Percentiles rank a stretch among this genome's conserved stretches.
These are phyloP conservation scores for Phengaris alcon DNA, from an alignment of 2,888 invertebrate genomes.

Conservation along the genomic window DNA sequence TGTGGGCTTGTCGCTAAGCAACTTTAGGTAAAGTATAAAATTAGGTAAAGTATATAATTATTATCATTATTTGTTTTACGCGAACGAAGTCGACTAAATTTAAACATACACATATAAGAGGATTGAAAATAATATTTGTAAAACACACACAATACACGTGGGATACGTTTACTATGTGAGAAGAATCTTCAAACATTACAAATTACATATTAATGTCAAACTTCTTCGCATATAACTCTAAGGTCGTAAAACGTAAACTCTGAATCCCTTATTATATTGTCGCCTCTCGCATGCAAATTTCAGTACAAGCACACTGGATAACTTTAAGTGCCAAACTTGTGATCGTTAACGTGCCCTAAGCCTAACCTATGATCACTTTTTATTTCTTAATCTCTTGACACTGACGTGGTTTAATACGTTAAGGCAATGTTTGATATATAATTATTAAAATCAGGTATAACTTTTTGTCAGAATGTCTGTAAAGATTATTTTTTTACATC, in stretches of 20 bases:
- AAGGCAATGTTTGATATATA: background rate
- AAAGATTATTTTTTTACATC: too few species aligned
- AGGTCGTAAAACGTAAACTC: constrained; percentile 5
- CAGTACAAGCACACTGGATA: constrained; percentile 13
- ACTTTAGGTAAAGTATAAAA: too few species aligned
- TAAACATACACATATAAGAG: too few species aligned
- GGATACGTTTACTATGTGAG: too few species aligned
- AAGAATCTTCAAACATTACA: background rate
- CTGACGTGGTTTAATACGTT: background rate
- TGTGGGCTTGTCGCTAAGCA: too few species aligned
- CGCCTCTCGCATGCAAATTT: constrained; percentile 12
- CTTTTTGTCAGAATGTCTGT: too few species aligned
- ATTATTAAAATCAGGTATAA: too few species aligned
- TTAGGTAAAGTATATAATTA: too few species aligned
- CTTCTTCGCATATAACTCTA: background rate
- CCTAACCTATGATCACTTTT: constrained; percentile 2
- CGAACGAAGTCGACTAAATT: too few species aligned
- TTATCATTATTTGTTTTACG: too few species aligned
- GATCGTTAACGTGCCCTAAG: constrained; percentile 11
- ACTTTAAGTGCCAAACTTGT: constrained; percentile 12
- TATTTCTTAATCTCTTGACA: constrained; percentile 2
- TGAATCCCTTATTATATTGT: constrained; percentile 11
- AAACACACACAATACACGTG: too few species aligned
- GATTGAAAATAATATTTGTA: too few species aligned
- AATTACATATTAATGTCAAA: background rate